phyloP scores from a whole-genome alignment of 2,888 invertebrate genomes.

The Laothoe populi region DNA sequence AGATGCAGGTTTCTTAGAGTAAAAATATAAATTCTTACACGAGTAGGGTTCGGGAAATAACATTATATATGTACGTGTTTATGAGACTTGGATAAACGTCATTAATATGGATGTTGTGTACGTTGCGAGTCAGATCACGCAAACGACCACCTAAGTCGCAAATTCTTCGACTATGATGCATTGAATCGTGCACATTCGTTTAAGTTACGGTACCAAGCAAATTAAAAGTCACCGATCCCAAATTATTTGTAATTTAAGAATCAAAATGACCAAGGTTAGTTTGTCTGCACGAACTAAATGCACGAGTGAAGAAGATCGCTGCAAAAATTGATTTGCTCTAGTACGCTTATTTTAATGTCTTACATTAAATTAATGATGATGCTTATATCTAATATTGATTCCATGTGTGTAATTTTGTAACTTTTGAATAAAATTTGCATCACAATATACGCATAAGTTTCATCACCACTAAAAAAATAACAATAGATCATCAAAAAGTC shows the following conservation, averaged over 20 bases:
- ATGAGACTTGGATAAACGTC: constrained; percentile 1
- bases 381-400: not conserved
- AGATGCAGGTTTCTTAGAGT: no score
- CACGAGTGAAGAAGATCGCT: not conserved
- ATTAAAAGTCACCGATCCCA: constrained; percentile 7
- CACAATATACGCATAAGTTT: constrained; percentile 48
- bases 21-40: not conserved
- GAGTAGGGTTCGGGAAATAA: not conserved
- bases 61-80: not conserved
- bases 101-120: constrained; percentile 14
- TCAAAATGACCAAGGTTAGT: constrained; percentile 22
- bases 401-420: no score
- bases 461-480: constrained; percentile 72
- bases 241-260: not conserved
- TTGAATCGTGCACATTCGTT: constrained; percentile 3
- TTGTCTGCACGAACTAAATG: constrained; percentile 28
- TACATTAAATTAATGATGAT: not conserved
- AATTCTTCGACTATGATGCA: constrained; percentile 29
- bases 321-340: not conserved
- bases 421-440: not conserved
- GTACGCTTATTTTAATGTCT: not conserved
- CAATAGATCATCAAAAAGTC: constrained; percentile 74
- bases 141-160: constrained; percentile 20
- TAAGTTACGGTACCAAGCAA: not conserved
- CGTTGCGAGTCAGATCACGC: not conserved